Evolutionary conservation across 1,140 invertebrate genomes (phyloP), one percentile per base, ranked within the genome.

Genomic region (Drosophila watanabei): DNA sequence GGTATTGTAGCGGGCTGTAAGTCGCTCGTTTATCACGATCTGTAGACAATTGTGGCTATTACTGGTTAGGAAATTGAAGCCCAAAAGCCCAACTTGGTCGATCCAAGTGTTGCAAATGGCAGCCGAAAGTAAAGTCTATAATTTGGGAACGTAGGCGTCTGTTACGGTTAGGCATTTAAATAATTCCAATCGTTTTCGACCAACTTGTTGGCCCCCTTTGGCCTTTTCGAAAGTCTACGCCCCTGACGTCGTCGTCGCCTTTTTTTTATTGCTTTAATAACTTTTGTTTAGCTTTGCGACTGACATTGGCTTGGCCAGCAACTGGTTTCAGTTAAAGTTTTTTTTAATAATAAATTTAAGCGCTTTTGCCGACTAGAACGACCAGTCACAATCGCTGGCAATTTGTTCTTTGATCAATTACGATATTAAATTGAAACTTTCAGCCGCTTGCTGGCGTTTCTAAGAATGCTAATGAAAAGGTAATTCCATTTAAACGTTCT

Each of bases 11-110:
- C 79, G 66, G 58, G 57, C 43, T 51, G 39, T 52, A 58, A 69
- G 45, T 75, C 82, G 68, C 57, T 76, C 75, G 75, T 82, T 87
- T 87, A 87, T 86, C 83, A 86, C 82, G 82, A 82, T 87, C 80
- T 86, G 68, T 58, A 51, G 72, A 49, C 75, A 86, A 87, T 87
- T 82, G 83, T 82, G 77, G 80, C 75, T 60, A 73, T 72, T 75
- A 66, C 70, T 79, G 62, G 69, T 80, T 80, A 62, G 64, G 63
- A 80, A 80, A 80, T 45, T 73, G 43, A 73, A 51, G 20, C 69
- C 71, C 69, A 43, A 43, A 73, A 51, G 20, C 69, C 71, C 69
- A 43, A 43, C 54, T 61, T 73, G 33, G 30, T 46, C 51, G 54
- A 13, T 51, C 32, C 32, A 73, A 73, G 70, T 73, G 70, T 73